Percentiles rank a stretch among this genome's conserved stretches.
Evolutionary conservation across 2,113 vertebrate genomes (phyloP).

Genomic region (Gobio gobio): DNA sequence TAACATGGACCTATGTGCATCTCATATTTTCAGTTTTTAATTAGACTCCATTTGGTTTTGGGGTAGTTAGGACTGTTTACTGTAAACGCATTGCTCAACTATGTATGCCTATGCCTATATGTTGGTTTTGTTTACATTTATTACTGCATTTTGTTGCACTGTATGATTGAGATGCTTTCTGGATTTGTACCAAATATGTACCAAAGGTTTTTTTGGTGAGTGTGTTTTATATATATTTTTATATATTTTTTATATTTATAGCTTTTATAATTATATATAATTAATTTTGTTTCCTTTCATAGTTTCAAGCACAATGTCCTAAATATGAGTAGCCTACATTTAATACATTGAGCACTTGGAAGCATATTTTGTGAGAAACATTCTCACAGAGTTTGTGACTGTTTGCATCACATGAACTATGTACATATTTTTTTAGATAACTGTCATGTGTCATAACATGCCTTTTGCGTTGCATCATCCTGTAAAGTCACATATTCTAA

Average conservation of each 20-base stretch:
- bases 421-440: neutral
- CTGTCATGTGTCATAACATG: neutral
- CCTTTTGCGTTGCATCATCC: neutral
- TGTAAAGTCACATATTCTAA: neutral
- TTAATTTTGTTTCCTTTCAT: neutral
- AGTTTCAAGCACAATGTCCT: neutral
- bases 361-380: conserved; percentile 1
- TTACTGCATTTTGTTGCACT: neutral
- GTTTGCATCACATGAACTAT: neutral
- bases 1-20: neutral
- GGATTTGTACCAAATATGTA: neutral
- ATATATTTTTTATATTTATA: neutral
- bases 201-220: neutral
- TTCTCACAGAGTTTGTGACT: neutral
- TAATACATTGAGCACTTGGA: neutral
- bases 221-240: neutral
- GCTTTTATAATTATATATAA: neutral
- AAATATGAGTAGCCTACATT: neutral
- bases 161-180: neutral
- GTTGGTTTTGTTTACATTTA: neutral
- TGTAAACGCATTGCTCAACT: neutral
- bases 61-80: neutral
- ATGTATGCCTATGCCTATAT: neutral
- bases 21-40: neutral
- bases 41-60: neutral